These are phyloP conservation scores for Hypotaenidia okinawae DNA, from an alignment of 2,797 vertebrate species.

Conservation along the genomic window DNA sequence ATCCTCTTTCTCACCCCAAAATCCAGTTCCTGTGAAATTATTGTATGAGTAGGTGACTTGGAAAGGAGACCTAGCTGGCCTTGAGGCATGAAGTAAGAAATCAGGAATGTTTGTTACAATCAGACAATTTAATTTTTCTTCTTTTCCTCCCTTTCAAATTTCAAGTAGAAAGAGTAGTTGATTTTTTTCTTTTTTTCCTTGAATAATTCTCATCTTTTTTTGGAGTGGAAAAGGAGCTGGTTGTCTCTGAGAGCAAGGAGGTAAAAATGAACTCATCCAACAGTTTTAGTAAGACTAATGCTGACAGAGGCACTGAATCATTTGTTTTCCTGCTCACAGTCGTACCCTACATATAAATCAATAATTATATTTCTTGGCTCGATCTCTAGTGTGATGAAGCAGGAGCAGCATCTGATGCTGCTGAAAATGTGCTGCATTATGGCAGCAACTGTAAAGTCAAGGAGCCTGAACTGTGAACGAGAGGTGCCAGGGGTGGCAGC, in stretches of 20 bases:
- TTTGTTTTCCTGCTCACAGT: background rate
- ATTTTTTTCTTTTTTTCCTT: background rate
- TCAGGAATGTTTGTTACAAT: background rate
- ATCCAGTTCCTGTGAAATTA: background rate
- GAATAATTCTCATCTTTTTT: background rate
- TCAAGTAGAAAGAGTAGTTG: background rate
- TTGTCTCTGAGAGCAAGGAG: background rate
- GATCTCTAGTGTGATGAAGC: background rate
- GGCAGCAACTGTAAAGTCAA: background rate
- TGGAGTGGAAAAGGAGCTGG: background rate
- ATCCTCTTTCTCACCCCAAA: background rate
- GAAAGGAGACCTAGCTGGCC: background rate
- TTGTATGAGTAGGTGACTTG: background rate
- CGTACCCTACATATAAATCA: background rate
- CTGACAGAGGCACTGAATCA: background rate
- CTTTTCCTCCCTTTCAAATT: background rate
- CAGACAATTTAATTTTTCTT: fast-evolving
- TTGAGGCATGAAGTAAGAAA: background rate
- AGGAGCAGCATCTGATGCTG: background rate
- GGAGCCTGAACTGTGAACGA: fast-evolving
- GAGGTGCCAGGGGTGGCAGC: background rate
- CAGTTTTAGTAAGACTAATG: background rate
- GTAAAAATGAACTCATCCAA: background rate
- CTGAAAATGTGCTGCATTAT: background rate
- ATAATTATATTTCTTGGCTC: background rate